Percentiles rank a stretch among this genome's conserved stretches.
phyloP scores from a whole-genome alignment of 2,113 vertebrate species.

The Vireo altiloquus region DNA sequence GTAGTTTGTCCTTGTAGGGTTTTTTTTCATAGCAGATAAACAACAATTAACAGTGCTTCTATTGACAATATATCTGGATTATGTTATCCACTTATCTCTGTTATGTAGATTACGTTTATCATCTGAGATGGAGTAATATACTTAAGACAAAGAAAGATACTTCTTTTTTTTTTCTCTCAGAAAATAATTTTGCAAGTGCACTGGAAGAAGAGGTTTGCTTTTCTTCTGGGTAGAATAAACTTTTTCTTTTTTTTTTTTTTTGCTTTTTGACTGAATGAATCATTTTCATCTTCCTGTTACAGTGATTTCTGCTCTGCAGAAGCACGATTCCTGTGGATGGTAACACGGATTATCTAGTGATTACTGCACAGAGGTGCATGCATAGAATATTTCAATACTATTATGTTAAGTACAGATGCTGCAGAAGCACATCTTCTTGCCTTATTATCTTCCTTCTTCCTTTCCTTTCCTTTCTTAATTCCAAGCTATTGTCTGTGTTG shows the following conservation, averaged over 20 bases:
- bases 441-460: neutral
- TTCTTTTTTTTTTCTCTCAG: neutral
- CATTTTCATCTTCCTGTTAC: neutral
- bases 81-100: neutral
- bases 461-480: neutral
- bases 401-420: neutral
- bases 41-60: neutral
- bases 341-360: slow-evolving; percentile 30
- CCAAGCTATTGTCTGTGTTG: neutral
- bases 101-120: neutral
- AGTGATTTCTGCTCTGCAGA: slow-evolving; percentile 3
- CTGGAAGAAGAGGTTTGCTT: neutral
- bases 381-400: slow-evolving; percentile 10
- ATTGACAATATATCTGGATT: neutral
- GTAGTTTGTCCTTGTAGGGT: neutral
- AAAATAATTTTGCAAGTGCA: neutral
- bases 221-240: neutral
- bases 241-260: neutral
- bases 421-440: neutral
- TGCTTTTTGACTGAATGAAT: neutral
- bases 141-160: neutral
- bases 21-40: neutral
- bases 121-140: neutral
- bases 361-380: slow-evolving; percentile 4
- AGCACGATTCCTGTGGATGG: neutral